Base-by-base conservation (phyloP, 1,140 invertebrate genomes). In the Caenorhabditis briggsae region DNA sequence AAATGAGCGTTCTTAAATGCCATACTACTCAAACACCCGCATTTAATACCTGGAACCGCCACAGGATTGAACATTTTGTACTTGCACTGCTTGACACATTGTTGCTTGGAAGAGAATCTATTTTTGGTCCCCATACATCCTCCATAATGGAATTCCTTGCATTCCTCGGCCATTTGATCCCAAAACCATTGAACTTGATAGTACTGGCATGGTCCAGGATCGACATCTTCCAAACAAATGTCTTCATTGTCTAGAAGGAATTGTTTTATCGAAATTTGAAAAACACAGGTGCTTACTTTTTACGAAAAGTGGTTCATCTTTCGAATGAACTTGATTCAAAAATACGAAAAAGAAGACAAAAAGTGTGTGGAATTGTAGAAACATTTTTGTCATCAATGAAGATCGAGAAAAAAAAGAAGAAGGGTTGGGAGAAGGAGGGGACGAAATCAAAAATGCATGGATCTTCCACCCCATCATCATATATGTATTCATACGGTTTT, bases 141-240 rank as follows among this genome's bases (percentile, higher is more conserved):
- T 48, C 90, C 90, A 56, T 91, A 91, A 65, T 91, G 91, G 61
- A 91, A 91, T 53, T 89, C 89, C 46, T 88, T 88, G 87, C 90
- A 91, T 20, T 83, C 20, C 43, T 90, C 82, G 46, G 56, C 84
- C n/a, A 23, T 18, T 18, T 65, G 41, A 64, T 90, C 90, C 87
- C 88, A 90, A 56, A 89, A 90, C 88, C 89, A 90, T 83, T 87
- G 83, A 8, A 83, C 46, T 33, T 89, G 74, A 82, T 89, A 90
- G 58, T 91, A 90, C 84, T 90, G 88, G 50, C 90, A 90, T 18
- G 90, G 90, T 20, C 90, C 90, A 9, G 88, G 83, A 83, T 90
- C 89, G 18, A 87, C 65, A 0, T 84, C 58, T 74, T 90, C 89
- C 14, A 84, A 20, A 70, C 89, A 90, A 12, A 84, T 83, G 53